Base-by-base conservation (phyloP, 2,113 vertebrate genomes). In the Epinephelus lanceolatus region DNA sequence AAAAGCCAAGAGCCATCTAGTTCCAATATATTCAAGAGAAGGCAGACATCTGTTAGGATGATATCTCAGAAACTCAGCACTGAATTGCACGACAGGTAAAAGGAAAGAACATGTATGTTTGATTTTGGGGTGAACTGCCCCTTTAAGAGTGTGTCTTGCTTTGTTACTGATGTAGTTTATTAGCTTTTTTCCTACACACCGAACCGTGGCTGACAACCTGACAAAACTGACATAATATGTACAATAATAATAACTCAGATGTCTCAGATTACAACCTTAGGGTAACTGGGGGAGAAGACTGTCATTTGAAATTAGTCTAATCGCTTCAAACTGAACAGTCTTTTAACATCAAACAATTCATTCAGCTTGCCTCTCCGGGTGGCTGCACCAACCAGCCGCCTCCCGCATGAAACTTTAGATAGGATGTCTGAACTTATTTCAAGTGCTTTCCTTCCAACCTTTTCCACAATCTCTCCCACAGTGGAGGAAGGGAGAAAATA, bases 361-460 rank as follows among this genome's bases (percentile, higher is more conserved):
- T 73, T 37, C 14, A 15, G 53, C 45, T 4, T 3, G 4, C 15
- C 17, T 57, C 72, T 74, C 30, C 1, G 11, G 55, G 25, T 76
- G 19, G 55, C 53, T 71, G 60, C 42, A 17, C 27, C 70, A 27
- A 72, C 71, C 21, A 45, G 49, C 49, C 2, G 45, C 59, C 49
- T 55, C 49, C 30, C 0, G 53, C 42, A 37, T 18, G 51, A 77
- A 85, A 63, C 79, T 70, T 65, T 71, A 59, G 23, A 81, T 25
- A 52, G 33, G 75, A 78, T 47, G 56, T 73, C 62, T 57, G 62
- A 69, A 79, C 55, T 49, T 40, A 68, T 81, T 84, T 86, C 45
- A 78, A 62, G 52, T 53, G 45, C 33, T 76, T 67, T 57, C 49
- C 73, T 83, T 81, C 33, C 69, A 89, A 49, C 74, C 68, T 71